Conservation (phyloP, 23 tunicate genomes). For the Ascidia mentula region DNA sequence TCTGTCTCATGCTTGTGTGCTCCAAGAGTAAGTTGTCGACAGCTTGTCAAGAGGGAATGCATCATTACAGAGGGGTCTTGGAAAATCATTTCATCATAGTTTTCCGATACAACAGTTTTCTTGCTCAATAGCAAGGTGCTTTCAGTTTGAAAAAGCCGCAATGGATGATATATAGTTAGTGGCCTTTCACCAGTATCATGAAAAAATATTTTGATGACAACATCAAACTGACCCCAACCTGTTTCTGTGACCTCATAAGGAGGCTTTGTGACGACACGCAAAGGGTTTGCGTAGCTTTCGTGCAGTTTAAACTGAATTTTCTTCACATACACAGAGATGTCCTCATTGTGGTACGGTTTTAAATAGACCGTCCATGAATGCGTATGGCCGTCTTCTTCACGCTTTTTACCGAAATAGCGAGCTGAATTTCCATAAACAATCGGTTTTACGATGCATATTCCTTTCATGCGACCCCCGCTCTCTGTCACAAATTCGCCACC, state of each 20-base stretch:
- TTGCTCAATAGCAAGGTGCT: slow-evolving; percentile 59
- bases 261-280: slow-evolving; percentile 86
- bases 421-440: slow-evolving; percentile 95
- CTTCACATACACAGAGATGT: slow-evolving; percentile 91
- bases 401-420: slow-evolving; percentile 71
- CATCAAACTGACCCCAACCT: slow-evolving; percentile 98
- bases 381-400: slow-evolving; percentile 99
- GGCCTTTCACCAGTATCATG: slow-evolving; percentile 77
- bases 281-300: slow-evolving; percentile 86
- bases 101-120: slow-evolving; percentile 68
- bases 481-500: slow-evolving; percentile 27
- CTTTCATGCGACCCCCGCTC: slow-evolving; percentile 71
- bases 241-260: slow-evolving; percentile 96
- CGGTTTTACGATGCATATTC: slow-evolving; percentile 87
- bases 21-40: slow-evolving; percentile 68
- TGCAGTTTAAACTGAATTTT: slow-evolving; percentile 96
- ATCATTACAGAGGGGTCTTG: slow-evolving; percentile 88
- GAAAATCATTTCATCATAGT: slow-evolving; percentile 96
- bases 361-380: slow-evolving; percentile 96
- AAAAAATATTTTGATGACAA: slow-evolving; percentile 88
- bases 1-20: slow-evolving; percentile 91
- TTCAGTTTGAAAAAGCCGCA: slow-evolving; percentile 76
- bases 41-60: slow-evolving; percentile 77
- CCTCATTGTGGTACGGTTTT: slow-evolving; percentile 90
- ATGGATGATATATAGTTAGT: slow-evolving; percentile 73